Conservation (phyloP, 2,888 invertebrate genomes). For the Nipponacmea schrenckii region DNA sequence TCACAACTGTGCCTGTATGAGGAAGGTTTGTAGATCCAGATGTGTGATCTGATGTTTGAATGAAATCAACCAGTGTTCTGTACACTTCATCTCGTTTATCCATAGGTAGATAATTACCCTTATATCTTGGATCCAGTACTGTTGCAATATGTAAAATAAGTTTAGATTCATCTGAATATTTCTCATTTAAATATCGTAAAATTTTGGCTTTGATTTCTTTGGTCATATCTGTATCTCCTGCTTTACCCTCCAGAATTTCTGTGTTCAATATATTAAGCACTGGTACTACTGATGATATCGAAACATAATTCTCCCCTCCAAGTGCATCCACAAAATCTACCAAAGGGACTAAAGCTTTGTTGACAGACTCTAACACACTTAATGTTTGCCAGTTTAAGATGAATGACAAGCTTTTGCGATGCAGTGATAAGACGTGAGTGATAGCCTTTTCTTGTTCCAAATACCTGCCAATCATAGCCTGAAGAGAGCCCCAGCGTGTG, state of each 20-base stretch:
- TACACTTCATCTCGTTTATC: neutral
- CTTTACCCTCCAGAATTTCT: too few relatives aligned
- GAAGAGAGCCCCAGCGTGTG: neutral
- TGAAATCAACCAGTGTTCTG: neutral
- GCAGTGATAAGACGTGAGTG: neutral
- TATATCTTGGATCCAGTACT: neutral
- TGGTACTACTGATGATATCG: neutral
- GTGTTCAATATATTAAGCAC: neutral
- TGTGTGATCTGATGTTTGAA: neutral
- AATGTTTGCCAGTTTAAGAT: neutral
- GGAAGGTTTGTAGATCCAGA: neutral
- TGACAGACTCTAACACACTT: neutral
- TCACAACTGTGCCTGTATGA: neutral
- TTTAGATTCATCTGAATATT: neutral
- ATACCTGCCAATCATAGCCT: neutral
- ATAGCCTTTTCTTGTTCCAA: neutral
- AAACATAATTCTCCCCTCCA: neutral
- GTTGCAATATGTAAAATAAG: neutral
- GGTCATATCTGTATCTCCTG: too few relatives aligned
- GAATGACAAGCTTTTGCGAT: neutral
- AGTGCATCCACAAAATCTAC: neutral
- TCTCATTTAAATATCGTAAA: neutral
- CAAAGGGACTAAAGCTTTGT: neutral
- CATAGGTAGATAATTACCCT: neutral
- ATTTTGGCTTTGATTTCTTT: neutral